Evolutionary conservation across 1,140 invertebrate genomes (phyloP), one percentile per base, ranked within the genome.

Genomic region (Drosophila simulans): DNA sequence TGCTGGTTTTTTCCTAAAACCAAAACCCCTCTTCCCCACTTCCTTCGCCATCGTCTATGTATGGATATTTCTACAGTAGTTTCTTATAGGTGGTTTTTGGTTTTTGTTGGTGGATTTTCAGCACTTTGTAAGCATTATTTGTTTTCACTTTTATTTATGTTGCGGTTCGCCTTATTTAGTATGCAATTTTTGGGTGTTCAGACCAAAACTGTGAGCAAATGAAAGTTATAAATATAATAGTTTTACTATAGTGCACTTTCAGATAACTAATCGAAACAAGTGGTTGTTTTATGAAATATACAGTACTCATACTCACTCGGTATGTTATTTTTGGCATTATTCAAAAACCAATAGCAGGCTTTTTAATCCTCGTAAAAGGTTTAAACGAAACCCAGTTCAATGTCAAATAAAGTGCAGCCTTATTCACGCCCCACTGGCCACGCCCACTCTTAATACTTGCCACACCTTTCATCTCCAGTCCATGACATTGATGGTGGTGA

Each of bases 41-140:
- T 27, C 43, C 51, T 59, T 35, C 42, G 20, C 55, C 39, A 39
- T 57, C 52, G 25, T 40, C 40, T 51, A 51, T 51, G 25, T 17
- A 20, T 43, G 20, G 22, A 17, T 48, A 51, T 57, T 40, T 48
- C 15, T 15, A n/a, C 22, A 46, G 5, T 60, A 56, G 42, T 58
- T 62, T 31, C 35, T 69, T 57, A 46, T 51, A 15, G 25, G 11
- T 31, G 43, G 20, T 46, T 63, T 63, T 73, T 59, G 62, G 46
- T 34, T 59, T 34, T 54, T 63, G 62, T 62, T 56, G 46, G 17
- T 78, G 68, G 77, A 85, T 82, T 82, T 85, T 88, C 60, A 51
- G 69, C 78, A 82, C 83, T 88, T 86, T 88, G 82, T 88, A 76
- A 79, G 79, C 82, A 76, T 88, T 86, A 86, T 88, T 86, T 86